Conservation (phyloP, 30 jellyfish, hydroid and myxozoan genomes). For the Hydra vulgaris region DNA sequence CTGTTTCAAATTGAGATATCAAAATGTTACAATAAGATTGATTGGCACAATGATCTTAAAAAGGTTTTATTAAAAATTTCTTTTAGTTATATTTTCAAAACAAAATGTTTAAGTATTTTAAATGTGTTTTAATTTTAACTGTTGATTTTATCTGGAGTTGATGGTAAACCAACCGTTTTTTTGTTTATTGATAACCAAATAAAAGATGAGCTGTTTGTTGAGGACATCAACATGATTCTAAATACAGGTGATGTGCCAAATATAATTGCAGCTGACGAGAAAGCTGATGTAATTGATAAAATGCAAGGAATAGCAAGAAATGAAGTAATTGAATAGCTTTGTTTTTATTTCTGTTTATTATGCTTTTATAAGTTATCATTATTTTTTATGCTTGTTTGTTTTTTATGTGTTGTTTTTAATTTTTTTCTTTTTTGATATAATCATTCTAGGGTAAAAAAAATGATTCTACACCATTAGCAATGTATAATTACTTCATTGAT, state of each 20-base stretch:
- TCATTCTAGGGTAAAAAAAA: slow-evolving; percentile 76
- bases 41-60: slow-evolving; percentile 95
- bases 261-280: slow-evolving; percentile 88
- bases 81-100: too few relatives aligned
- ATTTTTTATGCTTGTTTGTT: too few relatives aligned
- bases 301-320: slow-evolving; percentile 93
- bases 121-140: slow-evolving; percentile 34
- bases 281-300: slow-evolving; percentile 95
- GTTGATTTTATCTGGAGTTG: slow-evolving; percentile 74
- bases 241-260: slow-evolving; percentile 98
- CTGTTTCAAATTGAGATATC: slow-evolving; percentile 87
- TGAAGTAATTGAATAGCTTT: too few relatives aligned
- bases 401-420: not conserved
- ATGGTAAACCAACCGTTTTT: slow-evolving; percentile 87
- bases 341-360: not conserved
- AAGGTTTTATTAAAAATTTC: slow-evolving; percentile 30
- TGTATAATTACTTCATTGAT: slow-evolving; percentile 87
- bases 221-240: slow-evolving; percentile 90
- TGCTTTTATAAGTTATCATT: not conserved
- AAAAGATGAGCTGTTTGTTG: slow-evolving; percentile 92
- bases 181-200: slow-evolving; percentile 90
- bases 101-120: too few relatives aligned
- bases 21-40: slow-evolving; percentile 69
- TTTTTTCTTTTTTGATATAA: too few relatives aligned
- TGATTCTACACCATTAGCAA: slow-evolving; percentile 94